phyloP scores from a whole-genome alignment of 2,797 vertebrate genomes.

The Sebastes baramenuke region DNA sequence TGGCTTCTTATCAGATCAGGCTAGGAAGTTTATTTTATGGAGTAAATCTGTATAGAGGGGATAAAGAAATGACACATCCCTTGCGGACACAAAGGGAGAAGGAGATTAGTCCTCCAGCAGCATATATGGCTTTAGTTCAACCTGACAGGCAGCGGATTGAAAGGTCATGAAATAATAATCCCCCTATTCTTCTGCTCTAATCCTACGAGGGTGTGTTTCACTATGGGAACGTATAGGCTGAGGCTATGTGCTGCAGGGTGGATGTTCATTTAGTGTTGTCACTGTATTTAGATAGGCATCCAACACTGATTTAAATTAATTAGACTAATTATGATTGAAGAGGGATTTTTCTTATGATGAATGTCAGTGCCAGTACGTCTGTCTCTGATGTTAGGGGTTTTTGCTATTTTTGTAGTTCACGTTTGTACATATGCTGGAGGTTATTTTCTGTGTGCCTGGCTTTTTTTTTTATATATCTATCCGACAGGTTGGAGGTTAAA shows the following conservation, averaged over 20 bases:
- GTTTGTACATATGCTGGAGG: constrained; percentile 55
- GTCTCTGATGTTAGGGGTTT: constrained; percentile 55
- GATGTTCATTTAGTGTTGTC: constrained; percentile 78
- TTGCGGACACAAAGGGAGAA: constrained; percentile 81
- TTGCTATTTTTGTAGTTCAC: constrained; percentile 31
- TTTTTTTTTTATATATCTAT: constrained; percentile 49
- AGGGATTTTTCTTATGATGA: constrained; percentile 79
- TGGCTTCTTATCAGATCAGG: constrained; percentile 82
- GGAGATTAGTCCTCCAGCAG: constrained; percentile 83
- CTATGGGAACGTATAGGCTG: constrained; percentile 78
- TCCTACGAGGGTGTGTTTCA: constrained; percentile 83
- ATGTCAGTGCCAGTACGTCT: constrained; percentile 81
- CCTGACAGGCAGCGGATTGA: constrained; percentile 84
- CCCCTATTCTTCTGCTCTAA: constrained; percentile 81
- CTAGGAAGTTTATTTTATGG: constrained; percentile 84
- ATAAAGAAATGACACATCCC: constrained; percentile 85
- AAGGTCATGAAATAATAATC: constrained; percentile 86
- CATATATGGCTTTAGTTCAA: constrained; percentile 85
- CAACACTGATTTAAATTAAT: constrained; percentile 80
- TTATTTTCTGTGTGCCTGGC: constrained; percentile 63
- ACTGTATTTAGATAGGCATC: constrained; percentile 79
- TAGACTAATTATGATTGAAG: constrained; percentile 82
- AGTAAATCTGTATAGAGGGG: constrained; percentile 84
- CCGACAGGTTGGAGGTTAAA: constrained; percentile 72
- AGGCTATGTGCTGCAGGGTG: constrained; percentile 71